Evolutionary conservation across 2,797 vertebrate genomes (phyloP).

Genomic region (Antrozous pallidus): DNA sequence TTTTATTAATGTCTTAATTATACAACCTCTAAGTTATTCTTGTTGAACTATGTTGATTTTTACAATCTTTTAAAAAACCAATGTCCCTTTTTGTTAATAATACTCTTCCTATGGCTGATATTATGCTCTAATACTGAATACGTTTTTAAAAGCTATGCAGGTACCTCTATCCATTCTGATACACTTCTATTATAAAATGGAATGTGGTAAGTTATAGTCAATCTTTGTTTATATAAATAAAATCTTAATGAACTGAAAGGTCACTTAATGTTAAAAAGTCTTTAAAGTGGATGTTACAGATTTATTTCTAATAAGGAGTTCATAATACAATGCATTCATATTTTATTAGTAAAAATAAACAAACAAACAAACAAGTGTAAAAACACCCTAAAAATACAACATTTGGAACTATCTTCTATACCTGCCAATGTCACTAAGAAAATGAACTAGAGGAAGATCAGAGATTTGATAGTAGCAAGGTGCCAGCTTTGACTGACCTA

Average conservation of each 20-base stretch:
- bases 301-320: constrained; percentile 57
- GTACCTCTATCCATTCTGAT: not conserved
- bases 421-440: not conserved
- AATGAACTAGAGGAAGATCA: not conserved
- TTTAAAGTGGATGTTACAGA: constrained; percentile 58
- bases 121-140: not conserved
- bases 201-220: constrained; percentile 32
- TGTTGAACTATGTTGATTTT: constrained; percentile 22
- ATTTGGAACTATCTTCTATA: not conserved
- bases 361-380: not conserved
- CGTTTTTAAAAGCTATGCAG: not conserved
- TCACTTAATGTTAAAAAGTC: constrained; percentile 24
- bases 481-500: not conserved
- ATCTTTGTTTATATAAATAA: constrained; percentile 76
- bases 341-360: constrained; percentile 5
- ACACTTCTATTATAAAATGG: not conserved
- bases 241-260: constrained; percentile 70
- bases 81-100: not conserved
- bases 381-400: not conserved
- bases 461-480: not conserved
- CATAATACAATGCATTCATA: constrained; percentile 26
- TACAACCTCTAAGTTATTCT: not conserved
- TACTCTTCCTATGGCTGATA: not conserved
- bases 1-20: not conserved
- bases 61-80: constrained; percentile 4